Evolutionary conservation across 2,113 vertebrate species (phyloP).

Genomic region (Psittacus erithacus): DNA sequence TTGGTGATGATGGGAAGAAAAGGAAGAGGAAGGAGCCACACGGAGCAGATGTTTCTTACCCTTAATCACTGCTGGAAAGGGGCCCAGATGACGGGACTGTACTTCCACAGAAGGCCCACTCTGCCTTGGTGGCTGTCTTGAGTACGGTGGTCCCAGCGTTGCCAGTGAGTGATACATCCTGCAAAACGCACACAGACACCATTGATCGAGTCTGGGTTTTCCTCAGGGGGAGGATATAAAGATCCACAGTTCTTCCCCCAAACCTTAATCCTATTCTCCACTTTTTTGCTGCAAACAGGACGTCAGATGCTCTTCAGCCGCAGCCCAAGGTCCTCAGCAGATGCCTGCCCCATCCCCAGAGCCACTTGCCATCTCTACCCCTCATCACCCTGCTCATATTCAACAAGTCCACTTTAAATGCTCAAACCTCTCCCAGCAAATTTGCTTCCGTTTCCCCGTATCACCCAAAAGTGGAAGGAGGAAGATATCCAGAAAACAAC

Average conservation of each 20-base stretch:
- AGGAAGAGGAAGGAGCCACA: neutral
- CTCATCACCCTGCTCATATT: accelerated
- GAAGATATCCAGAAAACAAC: neutral
- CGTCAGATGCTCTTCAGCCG: neutral
- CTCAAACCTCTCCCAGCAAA: neutral
- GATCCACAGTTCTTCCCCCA: neutral
- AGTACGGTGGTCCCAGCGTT: accelerated
- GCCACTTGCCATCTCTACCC: neutral
- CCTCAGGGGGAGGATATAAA: neutral
- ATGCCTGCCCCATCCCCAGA: accelerated
- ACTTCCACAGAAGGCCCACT: neutral
- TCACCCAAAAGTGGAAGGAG: neutral
- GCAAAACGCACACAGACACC: neutral
- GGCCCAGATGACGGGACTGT: neutral
- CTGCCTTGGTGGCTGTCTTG: neutral
- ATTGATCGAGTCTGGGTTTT: neutral
- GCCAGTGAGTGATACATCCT: neutral
- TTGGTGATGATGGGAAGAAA: neutral
- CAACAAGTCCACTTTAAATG: neutral
- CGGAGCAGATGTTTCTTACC: neutral
- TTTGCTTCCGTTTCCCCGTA: neutral
- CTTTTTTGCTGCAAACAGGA: neutral
- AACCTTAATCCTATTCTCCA: neutral
- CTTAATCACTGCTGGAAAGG: neutral
- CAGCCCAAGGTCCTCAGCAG: neutral